Conservation (phyloP, 2,888 invertebrate species). For the Teleogryllus oceanicus region DNA sequence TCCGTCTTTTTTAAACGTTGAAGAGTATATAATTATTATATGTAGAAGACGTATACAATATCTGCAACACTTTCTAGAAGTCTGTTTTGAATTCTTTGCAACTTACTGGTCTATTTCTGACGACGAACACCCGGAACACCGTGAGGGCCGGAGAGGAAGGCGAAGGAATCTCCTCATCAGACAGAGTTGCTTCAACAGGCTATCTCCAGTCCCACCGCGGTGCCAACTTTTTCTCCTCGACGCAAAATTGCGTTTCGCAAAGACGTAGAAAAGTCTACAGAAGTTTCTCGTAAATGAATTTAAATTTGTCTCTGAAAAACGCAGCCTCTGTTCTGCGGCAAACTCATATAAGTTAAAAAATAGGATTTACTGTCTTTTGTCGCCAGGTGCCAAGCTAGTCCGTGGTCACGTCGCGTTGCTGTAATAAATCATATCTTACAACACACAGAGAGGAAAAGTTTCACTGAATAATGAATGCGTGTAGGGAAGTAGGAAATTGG, state of each 20-base stretch:
- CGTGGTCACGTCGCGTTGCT: neutral
- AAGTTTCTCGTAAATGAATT: neutral
- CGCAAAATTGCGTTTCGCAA: neutral
- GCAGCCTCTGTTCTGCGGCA: neutral
- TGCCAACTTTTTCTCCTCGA: neutral
- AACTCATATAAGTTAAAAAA: neutral
- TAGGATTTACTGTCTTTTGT: slow-evolving; percentile 1
- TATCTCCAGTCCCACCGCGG: neutral
- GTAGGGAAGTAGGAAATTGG: neutral
- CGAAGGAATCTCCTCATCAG: neutral
- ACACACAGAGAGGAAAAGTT: no score
- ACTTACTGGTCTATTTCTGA: neutral
- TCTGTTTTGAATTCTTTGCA: neutral
- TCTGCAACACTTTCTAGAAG: neutral
- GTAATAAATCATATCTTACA: no score
- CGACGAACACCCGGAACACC: neutral
- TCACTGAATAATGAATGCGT: neutral
- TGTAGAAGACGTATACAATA: no score
- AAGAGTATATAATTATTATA: no score
- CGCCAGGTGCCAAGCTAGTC: neutral
- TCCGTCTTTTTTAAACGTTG: no score
- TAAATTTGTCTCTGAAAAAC: slow-evolving; percentile 1
- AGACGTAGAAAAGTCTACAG: slow-evolving; percentile 8
- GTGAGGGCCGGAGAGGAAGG: neutral
- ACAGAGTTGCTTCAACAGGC: neutral